Evolutionary conservation across 2,888 invertebrate species (phyloP).

Genomic region (Drosophila ezoana): DNA sequence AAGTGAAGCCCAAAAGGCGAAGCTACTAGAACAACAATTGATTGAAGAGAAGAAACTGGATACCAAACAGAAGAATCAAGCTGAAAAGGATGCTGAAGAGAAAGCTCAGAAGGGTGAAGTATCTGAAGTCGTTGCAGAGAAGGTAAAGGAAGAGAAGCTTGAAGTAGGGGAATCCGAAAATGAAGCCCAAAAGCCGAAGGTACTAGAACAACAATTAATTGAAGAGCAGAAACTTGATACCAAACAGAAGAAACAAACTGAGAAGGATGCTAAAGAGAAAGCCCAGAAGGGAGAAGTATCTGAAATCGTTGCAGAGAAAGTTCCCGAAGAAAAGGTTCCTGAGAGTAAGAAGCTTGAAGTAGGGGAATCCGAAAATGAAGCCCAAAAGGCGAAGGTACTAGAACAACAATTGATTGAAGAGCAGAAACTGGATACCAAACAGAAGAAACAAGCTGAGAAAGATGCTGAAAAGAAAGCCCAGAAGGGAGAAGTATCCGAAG

Average conservation of each 20-base stretch:
- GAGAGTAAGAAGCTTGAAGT: conserved; percentile 8
- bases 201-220: conserved; percentile 12
- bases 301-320: conserved; percentile 22
- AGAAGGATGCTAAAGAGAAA: conserved; percentile 1
- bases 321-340: conserved; percentile 20
- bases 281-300: conserved; percentile 16
- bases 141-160: conserved; percentile 22
- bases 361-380: conserved; percentile 22
- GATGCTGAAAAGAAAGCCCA: conserved; percentile 7
- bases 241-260: conserved; percentile 2
- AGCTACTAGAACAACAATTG: conserved; percentile 19
- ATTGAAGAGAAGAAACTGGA: conserved; percentile 25
- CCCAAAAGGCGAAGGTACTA: conserved; percentile 28
- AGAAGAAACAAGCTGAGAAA: conserved; percentile 13
- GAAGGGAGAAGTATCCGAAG: conserved; percentile 27
- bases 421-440: neutral
- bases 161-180: conserved; percentile 7
- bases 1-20: conserved; percentile 10
- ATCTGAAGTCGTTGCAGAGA: conserved; percentile 20
- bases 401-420: conserved; percentile 6
- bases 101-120: conserved; percentile 19
- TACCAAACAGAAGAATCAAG: conserved; percentile 28
- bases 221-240: conserved; percentile 12
- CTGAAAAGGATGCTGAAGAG: conserved; percentile 2
- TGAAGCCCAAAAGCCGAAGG: neutral